These are phyloP conservation scores for Borostomias antarcticus DNA, from an alignment of 2,797 vertebrate species.

Conservation along the genomic window DNA sequence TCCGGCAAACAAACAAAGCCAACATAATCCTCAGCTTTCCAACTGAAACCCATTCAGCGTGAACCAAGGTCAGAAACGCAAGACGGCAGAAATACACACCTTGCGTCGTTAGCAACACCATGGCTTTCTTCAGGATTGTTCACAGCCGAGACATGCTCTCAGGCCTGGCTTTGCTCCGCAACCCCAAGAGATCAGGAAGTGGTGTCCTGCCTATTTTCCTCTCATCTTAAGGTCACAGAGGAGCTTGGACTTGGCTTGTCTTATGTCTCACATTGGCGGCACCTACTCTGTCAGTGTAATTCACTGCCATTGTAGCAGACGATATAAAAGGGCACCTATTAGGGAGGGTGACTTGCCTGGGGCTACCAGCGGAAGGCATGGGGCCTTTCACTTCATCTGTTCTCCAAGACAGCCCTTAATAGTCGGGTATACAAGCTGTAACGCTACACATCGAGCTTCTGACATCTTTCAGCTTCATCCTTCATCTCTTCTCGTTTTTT, in stretches of 20 bases:
- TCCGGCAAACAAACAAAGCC: slow-evolving; percentile 61
- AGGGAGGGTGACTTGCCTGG: slow-evolving; percentile 31
- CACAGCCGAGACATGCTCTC: slow-evolving; percentile 41
- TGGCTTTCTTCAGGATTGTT: slow-evolving; percentile 54
- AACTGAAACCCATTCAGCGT: slow-evolving; percentile 49
- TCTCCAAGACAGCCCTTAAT: neutral
- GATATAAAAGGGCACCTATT: slow-evolving; percentile 39
- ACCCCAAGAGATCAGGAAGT: neutral
- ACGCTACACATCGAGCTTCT: neutral
- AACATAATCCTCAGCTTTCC: slow-evolving; percentile 62
- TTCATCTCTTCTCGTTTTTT: slow-evolving; percentile 13
- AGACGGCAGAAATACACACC: slow-evolving; percentile 42
- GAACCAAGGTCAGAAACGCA: slow-evolving; percentile 47
- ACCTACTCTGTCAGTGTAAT: slow-evolving; percentile 64
- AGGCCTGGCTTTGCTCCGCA: slow-evolving; percentile 33
- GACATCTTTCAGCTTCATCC: too few species aligned
- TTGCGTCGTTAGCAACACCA: slow-evolving; percentile 55
- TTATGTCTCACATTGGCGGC: slow-evolving; percentile 35
- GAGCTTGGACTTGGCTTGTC: slow-evolving; percentile 31
- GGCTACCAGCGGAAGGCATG: slow-evolving; percentile 43
- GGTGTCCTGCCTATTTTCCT: neutral
- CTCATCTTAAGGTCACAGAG: slow-evolving; percentile 22
- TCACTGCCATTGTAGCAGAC: slow-evolving; percentile 49
- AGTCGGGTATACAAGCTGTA: neutral
- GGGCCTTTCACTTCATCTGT: slow-evolving; percentile 31